These are phyloP conservation scores for Morpho deidamia DNA, from an alignment of 2,888 invertebrate species.

Conservation along the genomic window DNA sequence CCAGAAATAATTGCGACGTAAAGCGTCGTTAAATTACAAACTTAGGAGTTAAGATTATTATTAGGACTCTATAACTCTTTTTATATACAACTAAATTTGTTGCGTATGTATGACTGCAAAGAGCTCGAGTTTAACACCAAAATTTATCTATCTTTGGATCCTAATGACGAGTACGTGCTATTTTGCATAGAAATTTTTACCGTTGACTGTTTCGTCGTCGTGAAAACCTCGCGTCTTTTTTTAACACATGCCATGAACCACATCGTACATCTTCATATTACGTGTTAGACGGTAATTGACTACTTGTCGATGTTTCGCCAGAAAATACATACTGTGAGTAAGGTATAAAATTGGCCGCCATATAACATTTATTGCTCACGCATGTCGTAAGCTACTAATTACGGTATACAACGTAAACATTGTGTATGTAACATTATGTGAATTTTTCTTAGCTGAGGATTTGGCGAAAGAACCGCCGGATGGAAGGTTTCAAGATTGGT, in stretches of 20 bases:
- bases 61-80: no score
- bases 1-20: no score
- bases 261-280: slow-evolving; percentile 45
- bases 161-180: no score
- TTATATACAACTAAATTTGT: no score
- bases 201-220: slow-evolving; percentile 2
- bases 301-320: slow-evolving; percentile 33
- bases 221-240: slow-evolving; percentile 13
- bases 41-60: no score
- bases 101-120: no score
- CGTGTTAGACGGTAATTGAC: slow-evolving; percentile 53
- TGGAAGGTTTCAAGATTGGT: slow-evolving; percentile 66
- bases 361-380: slow-evolving; percentile 38
- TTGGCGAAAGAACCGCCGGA: slow-evolving; percentile 65
- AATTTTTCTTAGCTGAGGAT: slow-evolving; percentile 58
- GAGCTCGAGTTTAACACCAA: no score
- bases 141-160: no score
- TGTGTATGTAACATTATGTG: neutral
- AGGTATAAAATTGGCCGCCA: slow-evolving; percentile 20
- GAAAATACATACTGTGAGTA: slow-evolving; percentile 7
- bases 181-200: no score
- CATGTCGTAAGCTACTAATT: slow-evolving; percentile 24
- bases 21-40: no score
- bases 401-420: neutral
- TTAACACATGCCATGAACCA: slow-evolving; percentile 26